These are phyloP conservation scores for Microcebus ravelobensis DNA, from an alignment of 2,113 vertebrate species.

Conservation along the genomic window DNA sequence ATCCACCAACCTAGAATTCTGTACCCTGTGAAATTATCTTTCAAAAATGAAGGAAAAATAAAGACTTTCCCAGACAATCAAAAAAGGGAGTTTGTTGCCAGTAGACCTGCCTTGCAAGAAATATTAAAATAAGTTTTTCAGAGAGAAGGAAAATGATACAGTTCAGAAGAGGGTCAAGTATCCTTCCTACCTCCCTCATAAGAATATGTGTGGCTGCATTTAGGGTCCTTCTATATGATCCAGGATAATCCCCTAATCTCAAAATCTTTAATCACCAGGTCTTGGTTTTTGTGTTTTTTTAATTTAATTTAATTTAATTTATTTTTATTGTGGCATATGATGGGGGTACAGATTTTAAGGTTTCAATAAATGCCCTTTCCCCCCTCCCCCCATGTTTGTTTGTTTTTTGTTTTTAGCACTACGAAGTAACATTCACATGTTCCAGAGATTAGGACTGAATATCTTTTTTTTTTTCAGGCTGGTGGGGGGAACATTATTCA, in stretches of 20 bases:
- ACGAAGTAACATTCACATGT: not conserved
- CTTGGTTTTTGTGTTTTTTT: not conserved
- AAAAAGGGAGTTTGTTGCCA: not conserved
- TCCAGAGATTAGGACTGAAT: not conserved
- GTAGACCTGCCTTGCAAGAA: not conserved
- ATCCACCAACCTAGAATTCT: not conserved
- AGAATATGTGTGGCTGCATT: not conserved
- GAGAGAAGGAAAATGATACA: not conserved
- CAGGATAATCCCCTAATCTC: not conserved
- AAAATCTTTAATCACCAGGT: not conserved
- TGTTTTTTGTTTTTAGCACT: not conserved
- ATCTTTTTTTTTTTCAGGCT: not conserved
- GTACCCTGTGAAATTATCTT: not conserved
- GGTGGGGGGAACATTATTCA: not conserved
- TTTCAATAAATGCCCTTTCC: no score
- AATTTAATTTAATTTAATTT: not conserved
- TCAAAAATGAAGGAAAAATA: not conserved
- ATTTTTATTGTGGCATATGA: no score
- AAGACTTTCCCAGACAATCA: not conserved
- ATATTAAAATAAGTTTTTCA: not conserved
- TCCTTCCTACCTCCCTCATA: not conserved
- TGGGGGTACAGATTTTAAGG: no score
- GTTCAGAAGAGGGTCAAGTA: not conserved
- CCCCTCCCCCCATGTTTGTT: no score
- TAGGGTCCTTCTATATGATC: not conserved